phyloP scores from a whole-genome alignment of 2,113 vertebrate species.

The Anarrhichthys ocellatus region DNA sequence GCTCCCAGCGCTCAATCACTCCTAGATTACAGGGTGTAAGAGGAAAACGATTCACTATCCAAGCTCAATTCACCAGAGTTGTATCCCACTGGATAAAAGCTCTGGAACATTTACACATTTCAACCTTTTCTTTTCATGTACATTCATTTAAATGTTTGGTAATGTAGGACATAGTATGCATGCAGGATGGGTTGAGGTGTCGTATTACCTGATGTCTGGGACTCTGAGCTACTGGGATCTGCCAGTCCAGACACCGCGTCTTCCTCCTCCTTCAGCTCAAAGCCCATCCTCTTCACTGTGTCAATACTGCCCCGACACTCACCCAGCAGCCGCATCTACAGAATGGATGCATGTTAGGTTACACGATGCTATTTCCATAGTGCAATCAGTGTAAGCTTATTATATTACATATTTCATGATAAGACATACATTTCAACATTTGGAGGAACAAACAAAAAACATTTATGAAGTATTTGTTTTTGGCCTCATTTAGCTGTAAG shows the following conservation, averaged over 20 bases:
- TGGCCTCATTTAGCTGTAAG: not conserved
- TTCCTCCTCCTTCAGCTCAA: constrained; percentile 92
- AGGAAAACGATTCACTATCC: not conserved
- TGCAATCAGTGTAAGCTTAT: not conserved
- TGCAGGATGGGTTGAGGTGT: not conserved
- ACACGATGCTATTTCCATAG: not conserved
- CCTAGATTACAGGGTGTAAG: constrained; percentile 76
- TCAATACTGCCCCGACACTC: constrained; percentile 96
- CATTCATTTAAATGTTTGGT: not conserved
- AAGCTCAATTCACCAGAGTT: not conserved
- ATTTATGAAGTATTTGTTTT: not conserved
- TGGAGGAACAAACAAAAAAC: too few relatives aligned
- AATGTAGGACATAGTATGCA: not conserved
- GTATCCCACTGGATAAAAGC: not conserved
- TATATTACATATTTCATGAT: not conserved
- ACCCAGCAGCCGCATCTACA: constrained; percentile 92
- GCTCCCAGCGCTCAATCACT: constrained; percentile 98
- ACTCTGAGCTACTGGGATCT: constrained; percentile 91
- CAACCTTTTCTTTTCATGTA: not conserved
- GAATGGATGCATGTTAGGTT: not conserved
- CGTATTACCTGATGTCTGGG: constrained; percentile 90
- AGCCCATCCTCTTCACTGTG: constrained; percentile 90
- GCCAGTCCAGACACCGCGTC: constrained; percentile 90
- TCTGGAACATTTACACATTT: not conserved
- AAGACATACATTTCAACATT: not conserved